Base-by-base conservation (phyloP, 2,888 invertebrate genomes). In the Schizaphis graminum region DNA sequence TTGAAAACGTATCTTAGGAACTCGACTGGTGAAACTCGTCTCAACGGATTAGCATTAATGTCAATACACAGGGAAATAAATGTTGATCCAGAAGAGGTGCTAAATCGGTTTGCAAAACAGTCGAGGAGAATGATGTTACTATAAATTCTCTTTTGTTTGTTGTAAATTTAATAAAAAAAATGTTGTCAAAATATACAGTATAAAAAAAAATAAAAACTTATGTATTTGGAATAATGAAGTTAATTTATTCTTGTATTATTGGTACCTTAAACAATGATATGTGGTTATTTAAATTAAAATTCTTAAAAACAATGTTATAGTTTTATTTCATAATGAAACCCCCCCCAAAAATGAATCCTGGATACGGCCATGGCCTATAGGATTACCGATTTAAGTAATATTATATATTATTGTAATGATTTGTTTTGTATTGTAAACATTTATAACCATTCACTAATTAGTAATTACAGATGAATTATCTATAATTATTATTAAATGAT, bases 281-380 rank as follows among this genome's bases (percentile, higher is more conserved):
- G 44, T 84, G 84, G 84, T 84, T 84, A 84, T 84, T 84, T 84
- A 84, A 84, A 84, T 84, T 84, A 84, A 84, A 84, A 84, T 84
- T 84, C 84, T 41, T 84, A 84, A 84, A 84, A 84, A 84, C 44
- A 44, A 24, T 84, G 21, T 13, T 84, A 41, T 84, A 84, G 84
- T 84, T 84, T 84, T 84, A 57, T 57, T 26, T 57, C 26, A 57
- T 57, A 57, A 57, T 57, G 57, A 57, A 57, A 24, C 57, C 57
- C 57, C 41, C 57, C 57, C 57, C 57, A 21, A 21, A 57, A 57
- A 57, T 57, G 0, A 57, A 57, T 57, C 26, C 26, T 57, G 57
- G 24, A 57, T 57, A 57, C 57, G 57, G 57, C 57, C 57, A 57
- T 57, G 26, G 2, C n/a, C n/a, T n/a, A 44, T 77, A 11, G 5